A percentile compares a stretch with the other conserved stretches of the same genome.
These are phyloP conservation scores for Pantherophis alleghaniensis DNA, from an alignment of 2,797 vertebrate genomes.

Conservation along the genomic window DNA sequence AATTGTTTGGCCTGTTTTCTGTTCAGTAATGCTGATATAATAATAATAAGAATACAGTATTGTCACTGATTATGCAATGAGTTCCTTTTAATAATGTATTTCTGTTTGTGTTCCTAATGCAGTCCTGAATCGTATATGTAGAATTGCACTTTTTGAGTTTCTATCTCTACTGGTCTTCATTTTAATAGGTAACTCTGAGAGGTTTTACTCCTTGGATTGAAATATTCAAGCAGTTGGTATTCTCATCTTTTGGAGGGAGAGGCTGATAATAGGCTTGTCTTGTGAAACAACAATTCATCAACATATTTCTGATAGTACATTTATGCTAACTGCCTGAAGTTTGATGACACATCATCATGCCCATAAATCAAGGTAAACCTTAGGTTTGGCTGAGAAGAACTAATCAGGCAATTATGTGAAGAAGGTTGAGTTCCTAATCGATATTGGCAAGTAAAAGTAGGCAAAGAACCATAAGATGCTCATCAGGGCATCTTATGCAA, in stretches of 20 bases:
- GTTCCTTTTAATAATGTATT: constrained; percentile 14
- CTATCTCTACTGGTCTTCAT: not conserved
- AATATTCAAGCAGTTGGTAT: not conserved
- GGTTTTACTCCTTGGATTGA: not conserved
- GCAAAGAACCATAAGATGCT: not conserved
- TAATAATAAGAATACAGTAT: not conserved
- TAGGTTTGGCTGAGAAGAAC: not conserved
- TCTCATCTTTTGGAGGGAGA: not conserved
- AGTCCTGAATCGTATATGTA: not conserved
- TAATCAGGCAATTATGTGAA: not conserved
- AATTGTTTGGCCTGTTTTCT: constrained; percentile 1
- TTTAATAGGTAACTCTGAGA: not conserved
- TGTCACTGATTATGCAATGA: not conserved
- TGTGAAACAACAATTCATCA: not conserved
- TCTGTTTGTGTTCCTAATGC: not conserved
- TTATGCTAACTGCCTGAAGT: not conserved
- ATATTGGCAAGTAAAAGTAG: not conserved
- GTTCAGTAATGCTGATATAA: not conserved
- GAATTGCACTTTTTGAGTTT: not conserved
- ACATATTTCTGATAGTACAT: fast-evolving
- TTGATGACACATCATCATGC: not conserved
- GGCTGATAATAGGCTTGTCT: not conserved
- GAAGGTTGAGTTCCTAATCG: too few relatives aligned
- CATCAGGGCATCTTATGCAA: not conserved
- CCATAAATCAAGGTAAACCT: not conserved